phyloP scores from a whole-genome alignment of 92 coral and sea anemone genomes.

The Parazoanthus swiftii region DNA sequence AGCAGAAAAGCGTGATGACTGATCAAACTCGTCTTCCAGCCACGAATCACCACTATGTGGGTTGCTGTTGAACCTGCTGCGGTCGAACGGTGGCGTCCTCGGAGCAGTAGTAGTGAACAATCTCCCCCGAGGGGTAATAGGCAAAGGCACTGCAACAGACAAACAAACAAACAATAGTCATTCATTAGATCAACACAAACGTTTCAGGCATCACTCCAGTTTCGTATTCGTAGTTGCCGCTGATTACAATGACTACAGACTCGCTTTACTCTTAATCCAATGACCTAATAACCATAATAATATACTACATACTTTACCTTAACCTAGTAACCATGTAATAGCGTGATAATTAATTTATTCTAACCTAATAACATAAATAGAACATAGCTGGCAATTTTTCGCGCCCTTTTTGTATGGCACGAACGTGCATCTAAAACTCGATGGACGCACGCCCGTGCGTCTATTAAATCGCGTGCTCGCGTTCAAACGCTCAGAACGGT shows the following conservation, averaged over 20 bases:
- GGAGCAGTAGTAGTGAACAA: conserved; percentile 93
- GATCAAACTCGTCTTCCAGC: not conserved
- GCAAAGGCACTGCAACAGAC: conserved; percentile 87
- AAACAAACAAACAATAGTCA: not conserved
- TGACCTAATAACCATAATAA: not conserved
- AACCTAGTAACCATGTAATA: not conserved
- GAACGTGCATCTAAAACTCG: too few species aligned
- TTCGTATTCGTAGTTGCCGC: too few species aligned
- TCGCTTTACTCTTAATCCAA: not conserved
- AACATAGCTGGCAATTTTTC: too few species aligned
- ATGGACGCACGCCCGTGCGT: too few species aligned
- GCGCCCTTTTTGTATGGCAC: too few species aligned
- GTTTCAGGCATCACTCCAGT: too few species aligned
- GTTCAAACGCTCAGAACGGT: too few species aligned
- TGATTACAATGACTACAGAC: too few species aligned
- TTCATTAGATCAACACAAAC: too few species aligned
- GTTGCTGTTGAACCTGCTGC: conserved; percentile 7
- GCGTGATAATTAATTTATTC: conserved; percentile 70
- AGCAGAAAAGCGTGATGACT: not conserved
- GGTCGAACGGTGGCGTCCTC: conserved; percentile 71
- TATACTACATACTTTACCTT: too few species aligned
- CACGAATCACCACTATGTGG: not conserved
- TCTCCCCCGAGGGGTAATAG: conserved; percentile 91
- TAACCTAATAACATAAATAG: too few species aligned
- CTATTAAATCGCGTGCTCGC: too few species aligned